Evolutionary conservation across 2,888 invertebrate species (phyloP).

Genomic region (Polyommatus iphigenia): DNA sequence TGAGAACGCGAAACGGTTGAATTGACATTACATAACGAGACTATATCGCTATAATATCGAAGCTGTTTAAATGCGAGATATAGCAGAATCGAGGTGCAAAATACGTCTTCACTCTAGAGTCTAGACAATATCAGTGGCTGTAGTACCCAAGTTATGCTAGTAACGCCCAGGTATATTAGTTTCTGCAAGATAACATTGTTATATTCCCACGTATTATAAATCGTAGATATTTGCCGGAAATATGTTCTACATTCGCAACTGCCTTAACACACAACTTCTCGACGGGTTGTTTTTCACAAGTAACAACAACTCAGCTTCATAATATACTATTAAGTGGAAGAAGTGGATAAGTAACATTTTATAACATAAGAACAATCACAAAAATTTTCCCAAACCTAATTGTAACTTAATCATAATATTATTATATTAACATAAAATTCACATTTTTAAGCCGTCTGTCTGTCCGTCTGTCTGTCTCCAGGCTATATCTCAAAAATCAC

Average conservation of each 20-base stretch:
- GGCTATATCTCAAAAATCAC: too few species aligned
- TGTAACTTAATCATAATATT: too few species aligned
- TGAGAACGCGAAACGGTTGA: too few species aligned
- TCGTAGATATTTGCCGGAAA: conserved; percentile 24
- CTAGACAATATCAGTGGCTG: neutral
- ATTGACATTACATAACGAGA: too few species aligned
- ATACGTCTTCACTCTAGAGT: neutral
- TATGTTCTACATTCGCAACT: conserved; percentile 7
- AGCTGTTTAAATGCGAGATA: neutral
- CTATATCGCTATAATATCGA: too few species aligned
- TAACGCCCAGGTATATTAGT: conserved; percentile 25
- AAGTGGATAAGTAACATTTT: too few species aligned
- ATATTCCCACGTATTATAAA: conserved; percentile 13
- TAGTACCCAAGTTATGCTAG: neutral
- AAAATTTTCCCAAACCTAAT: too few species aligned
- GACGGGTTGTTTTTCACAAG: conserved; percentile 2
- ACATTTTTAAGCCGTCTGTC: too few species aligned
- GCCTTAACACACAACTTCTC: neutral
- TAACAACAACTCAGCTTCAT: neutral
- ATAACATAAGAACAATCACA: too few species aligned
- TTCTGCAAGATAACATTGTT: conserved; percentile 23
- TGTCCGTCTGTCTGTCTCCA: too few species aligned
- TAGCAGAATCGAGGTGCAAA: neutral
- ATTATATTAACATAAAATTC: too few species aligned
- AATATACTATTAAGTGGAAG: neutral